These are phyloP conservation scores for Drusus annulatus DNA, from an alignment of 1,140 invertebrate species.

Conservation along the genomic window DNA sequence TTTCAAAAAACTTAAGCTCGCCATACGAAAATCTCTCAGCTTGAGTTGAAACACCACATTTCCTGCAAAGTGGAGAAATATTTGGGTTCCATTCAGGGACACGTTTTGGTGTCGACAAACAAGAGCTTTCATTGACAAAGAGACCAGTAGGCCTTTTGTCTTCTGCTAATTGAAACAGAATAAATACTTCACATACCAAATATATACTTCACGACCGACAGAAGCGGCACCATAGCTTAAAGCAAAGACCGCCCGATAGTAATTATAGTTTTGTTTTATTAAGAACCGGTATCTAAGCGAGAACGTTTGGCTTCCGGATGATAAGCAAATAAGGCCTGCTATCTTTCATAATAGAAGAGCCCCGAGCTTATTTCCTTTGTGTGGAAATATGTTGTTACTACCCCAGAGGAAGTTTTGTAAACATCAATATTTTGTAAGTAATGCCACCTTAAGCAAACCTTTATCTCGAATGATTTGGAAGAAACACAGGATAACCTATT, in stretches of 20 bases:
- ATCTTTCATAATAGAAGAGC: conserved; percentile 28
- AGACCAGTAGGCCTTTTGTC: conserved; percentile 29
- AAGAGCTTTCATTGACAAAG: conserved; percentile 30
- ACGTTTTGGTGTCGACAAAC: conserved; percentile 23
- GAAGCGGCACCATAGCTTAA: conserved; percentile 1
- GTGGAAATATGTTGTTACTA: too few species aligned
- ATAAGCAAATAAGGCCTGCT: conserved; percentile 17
- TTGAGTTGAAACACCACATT: conserved; percentile 7
- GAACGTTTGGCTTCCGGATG: conserved; percentile 20
- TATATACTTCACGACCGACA: neutral
- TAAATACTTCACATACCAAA: conserved; percentile 38
- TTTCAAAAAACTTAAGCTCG: neutral
- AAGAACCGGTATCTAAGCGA: conserved; percentile 4
- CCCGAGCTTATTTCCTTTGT: neutral
- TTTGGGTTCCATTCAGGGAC: neutral
- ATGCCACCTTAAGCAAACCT: too few species aligned
- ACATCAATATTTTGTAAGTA: too few species aligned
- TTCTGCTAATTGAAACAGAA: conserved; percentile 46
- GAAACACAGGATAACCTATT: too few species aligned
- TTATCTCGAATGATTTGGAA: too few species aligned
- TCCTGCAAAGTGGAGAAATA: neutral
- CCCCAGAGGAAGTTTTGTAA: too few species aligned
- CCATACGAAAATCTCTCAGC: neutral
- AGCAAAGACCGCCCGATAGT: neutral
- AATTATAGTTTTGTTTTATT: conserved; percentile 44